Evolutionary conservation across 2,113 vertebrate genomes (phyloP).

Genomic region (Chionis minor): DNA sequence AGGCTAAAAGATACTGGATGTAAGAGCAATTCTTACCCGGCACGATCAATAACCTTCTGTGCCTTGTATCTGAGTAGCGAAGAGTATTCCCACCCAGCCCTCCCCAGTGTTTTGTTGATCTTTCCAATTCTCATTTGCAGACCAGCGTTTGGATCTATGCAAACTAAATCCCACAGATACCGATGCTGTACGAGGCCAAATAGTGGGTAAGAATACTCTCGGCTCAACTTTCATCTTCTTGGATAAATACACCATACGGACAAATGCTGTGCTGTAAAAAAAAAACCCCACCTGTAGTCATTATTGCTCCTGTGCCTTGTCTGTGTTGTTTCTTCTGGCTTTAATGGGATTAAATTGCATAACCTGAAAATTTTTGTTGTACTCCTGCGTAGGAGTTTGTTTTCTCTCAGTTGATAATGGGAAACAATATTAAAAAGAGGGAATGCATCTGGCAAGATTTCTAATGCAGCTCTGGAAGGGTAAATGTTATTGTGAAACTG

Average conservation of each 20-base stretch:
- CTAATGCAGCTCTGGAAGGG: neutral
- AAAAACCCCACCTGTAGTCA: neutral
- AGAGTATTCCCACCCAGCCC: neutral
- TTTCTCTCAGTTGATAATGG: neutral
- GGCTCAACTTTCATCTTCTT: neutral
- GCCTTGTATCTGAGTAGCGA: neutral
- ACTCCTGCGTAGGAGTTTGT: neutral
- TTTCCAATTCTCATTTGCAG: constrained; percentile 77
- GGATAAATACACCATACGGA: neutral
- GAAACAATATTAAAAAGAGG: neutral
- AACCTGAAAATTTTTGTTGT: neutral
- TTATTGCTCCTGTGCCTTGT: neutral
- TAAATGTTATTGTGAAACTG: neutral
- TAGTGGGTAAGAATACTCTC: constrained; percentile 88
- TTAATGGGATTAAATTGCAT: neutral
- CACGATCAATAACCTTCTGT: neutral
- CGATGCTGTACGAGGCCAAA: constrained; percentile 95
- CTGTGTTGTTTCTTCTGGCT: neutral
- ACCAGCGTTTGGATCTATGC: constrained; percentile 99
- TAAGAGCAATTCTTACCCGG: constrained; percentile 67
- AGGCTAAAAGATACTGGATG: constrained; percentile 97
- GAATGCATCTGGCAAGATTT: neutral
- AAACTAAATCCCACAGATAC: constrained; percentile 96
- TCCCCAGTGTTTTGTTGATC: constrained; percentile 35
- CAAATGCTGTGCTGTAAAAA: neutral